Percentiles rank a stretch among this genome's conserved stretches.
Conservation (phyloP, 2,113 vertebrate species). For the Solenodon paradoxus region DNA sequence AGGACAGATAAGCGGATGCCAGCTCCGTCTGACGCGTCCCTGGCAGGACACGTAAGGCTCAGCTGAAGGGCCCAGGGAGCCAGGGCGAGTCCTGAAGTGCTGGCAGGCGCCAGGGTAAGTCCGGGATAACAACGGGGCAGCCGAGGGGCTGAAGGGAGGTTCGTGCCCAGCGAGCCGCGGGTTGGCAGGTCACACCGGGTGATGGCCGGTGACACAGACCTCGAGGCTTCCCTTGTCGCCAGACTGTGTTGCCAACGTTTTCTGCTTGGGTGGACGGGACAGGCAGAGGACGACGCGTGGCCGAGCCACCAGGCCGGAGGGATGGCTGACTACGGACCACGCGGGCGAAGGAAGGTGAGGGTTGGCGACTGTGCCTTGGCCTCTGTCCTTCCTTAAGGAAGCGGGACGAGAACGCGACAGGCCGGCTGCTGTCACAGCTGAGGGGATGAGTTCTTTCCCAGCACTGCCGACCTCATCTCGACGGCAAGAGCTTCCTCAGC, state of each 20-base stretch:
- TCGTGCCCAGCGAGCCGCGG: not conserved
- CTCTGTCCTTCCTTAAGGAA: not conserved
- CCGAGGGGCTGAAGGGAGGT: not conserved
- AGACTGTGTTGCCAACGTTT: not conserved
- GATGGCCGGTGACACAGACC: not conserved
- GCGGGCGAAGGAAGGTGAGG: not conserved
- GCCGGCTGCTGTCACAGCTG: not conserved
- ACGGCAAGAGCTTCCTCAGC: not conserved
- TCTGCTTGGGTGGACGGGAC: not conserved
- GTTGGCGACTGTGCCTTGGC: too few species aligned
- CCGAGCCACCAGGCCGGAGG: not conserved
- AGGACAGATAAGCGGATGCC: not conserved
- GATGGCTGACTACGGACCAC: not conserved
- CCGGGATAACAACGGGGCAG: not conserved
- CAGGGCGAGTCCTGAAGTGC: not conserved
- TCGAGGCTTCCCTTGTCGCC: not conserved
- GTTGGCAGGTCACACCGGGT: accelerated
- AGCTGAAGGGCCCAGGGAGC: not conserved
- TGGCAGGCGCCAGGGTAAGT: too few species aligned
- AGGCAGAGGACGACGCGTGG: not conserved
- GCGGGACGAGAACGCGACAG: not conserved
- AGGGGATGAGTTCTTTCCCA: not conserved
- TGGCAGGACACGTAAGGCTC: not conserved
- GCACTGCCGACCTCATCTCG: not conserved
- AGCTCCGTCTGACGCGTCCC: not conserved